phyloP scores from a whole-genome alignment of 53 echinoderm and acorn worm genomes.

The Crossaster papposus region DNA sequence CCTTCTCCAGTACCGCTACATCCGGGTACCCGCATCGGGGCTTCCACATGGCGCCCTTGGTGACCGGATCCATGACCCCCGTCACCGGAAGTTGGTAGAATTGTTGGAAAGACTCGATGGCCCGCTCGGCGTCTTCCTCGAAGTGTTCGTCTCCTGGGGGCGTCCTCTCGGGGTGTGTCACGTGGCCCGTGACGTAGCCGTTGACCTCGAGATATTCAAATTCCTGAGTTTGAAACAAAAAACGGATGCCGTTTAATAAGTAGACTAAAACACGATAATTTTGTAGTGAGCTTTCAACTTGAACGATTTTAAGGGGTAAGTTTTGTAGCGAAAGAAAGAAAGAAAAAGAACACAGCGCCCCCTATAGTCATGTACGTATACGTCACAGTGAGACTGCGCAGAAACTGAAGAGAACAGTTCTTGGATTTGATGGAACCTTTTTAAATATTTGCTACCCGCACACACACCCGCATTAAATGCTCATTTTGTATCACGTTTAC shows the following conservation, averaged over 20 bases:
- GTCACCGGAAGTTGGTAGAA: conserved; percentile 74
- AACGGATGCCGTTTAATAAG: background rate
- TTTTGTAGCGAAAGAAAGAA: no score
- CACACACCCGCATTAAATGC: no score
- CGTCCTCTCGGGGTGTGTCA: conserved; percentile 36
- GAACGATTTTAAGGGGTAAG: no score
- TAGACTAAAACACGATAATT: background rate
- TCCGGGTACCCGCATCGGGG: conserved; percentile 91
- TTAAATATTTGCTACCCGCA: no score
- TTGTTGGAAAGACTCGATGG: conserved; percentile 72
- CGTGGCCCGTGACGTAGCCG: conserved; percentile 64
- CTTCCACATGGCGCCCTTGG: conserved; percentile 74
- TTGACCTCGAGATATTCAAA: conserved; percentile 66
- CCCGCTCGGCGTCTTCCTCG: conserved; percentile 60
- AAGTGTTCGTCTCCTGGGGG: conserved; percentile 49
- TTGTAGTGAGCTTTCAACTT: no score
- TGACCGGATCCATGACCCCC: conserved; percentile 70
- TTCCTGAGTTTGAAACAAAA: conserved; percentile 24
- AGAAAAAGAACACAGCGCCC: no score
- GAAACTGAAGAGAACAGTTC: no score
- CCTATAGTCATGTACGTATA: no score
- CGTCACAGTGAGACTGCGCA: no score
- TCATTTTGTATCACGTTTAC: no score
- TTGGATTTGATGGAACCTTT: no score
- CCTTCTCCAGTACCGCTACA: conserved; percentile 62